Evolutionary conservation across 2,113 vertebrate species (phyloP).

Genomic region (Eulemur macaco): DNA sequence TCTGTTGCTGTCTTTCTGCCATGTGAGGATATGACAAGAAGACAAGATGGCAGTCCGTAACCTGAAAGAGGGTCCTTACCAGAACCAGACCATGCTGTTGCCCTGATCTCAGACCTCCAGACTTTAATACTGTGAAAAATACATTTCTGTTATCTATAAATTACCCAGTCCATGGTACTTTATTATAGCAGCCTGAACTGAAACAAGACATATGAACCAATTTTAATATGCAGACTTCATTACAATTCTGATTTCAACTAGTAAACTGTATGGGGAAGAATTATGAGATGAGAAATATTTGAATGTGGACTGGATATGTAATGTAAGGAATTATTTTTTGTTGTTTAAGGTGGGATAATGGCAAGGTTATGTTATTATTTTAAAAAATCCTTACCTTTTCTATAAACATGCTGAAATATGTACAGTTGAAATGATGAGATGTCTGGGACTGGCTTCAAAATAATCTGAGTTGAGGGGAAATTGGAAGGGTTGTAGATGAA

Average conservation of each 20-base stretch:
- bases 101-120: background rate
- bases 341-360: slow-evolving; percentile 4
- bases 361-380: background rate
- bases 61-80: background rate
- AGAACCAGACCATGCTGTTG: background rate
- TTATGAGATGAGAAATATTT: background rate
- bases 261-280: background rate
- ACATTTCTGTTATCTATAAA: background rate
- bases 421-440: background rate
- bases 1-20: background rate
- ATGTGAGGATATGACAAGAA: background rate
- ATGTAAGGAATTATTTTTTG: background rate
- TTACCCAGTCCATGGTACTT: background rate
- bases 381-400: background rate
- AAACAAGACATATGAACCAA: background rate
- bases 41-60: background rate
- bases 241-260: background rate
- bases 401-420: background rate
- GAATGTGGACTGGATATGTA: background rate
- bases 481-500: background rate
- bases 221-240: background rate
- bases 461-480: background rate
- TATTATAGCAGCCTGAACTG: background rate
- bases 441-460: slow-evolving; percentile 24
- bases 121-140: background rate